Evolutionary conservation across 2,888 invertebrate genomes (phyloP), one percentile per base, ranked within the genome.

Genomic region (Himalopsyche japonica): DNA sequence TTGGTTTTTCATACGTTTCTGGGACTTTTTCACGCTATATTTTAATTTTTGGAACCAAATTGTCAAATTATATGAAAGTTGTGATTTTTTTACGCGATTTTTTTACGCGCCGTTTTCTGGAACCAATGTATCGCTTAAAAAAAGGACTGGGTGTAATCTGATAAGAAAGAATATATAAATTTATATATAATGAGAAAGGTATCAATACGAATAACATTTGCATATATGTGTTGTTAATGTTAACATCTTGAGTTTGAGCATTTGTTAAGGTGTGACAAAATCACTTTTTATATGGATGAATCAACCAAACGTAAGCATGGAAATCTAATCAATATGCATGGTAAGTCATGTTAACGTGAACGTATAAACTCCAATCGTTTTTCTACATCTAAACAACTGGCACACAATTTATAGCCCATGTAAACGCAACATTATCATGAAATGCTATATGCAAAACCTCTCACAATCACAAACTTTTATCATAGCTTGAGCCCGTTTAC

Each of bases 301-400:
- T 83, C 79, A 83, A 47, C 80, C 80, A 48, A 64, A 83, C 79
- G 76, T 43, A 70, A 8, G 10, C 70, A 70, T 70, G 70, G 30
- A 70, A 79, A 79, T 49, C 64, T 32, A 77, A 43, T 84, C 84
- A 82, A 82, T 84, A 82, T 84, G 64, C 82, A 70, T 37, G 82
- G 64, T 77, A 30, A 81, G 47, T 27, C 79, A 76, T 78, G 79
- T 79, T 79, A 84, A 82, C 84, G 84, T 84, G 34, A 84, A 84
- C 70, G 70, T 30, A 70, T 15, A 84, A 32, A 79, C 34, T 76
- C 34, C 78, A 82, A 84, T 82, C 82, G 79, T 78, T 64, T 34
- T 34, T 70, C 32, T 64, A 64, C 49, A 84, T 84, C 70, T 70
- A 70, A 70, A 70, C 84, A 76, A 70, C 79, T 64, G 20, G 81